Conservation (phyloP, 2,113 vertebrate genomes). For the Phasianus colchicus region DNA sequence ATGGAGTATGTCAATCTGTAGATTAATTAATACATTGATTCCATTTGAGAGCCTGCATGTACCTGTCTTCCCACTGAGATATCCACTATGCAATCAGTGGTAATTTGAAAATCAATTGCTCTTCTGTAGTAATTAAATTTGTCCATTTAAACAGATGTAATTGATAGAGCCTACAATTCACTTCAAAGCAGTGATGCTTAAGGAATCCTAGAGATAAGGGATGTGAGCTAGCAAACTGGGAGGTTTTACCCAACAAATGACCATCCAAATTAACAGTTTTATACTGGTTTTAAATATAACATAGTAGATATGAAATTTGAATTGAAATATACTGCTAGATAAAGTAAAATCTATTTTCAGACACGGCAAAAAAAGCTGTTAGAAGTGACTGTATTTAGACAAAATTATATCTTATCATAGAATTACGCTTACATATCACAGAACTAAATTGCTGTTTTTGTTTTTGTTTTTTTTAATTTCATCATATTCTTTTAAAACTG, state of each 20-base stretch:
- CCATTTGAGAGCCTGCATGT: slow-evolving; percentile 73
- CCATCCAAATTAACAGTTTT: not conserved
- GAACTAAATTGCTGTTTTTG: not conserved
- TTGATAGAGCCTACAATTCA: slow-evolving; percentile 79
- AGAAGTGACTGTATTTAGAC: not conserved
- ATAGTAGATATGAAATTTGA: slow-evolving; percentile 16
- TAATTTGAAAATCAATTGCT: slow-evolving; percentile 83
- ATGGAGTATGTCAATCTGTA: slow-evolving; percentile 57
- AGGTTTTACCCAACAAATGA: slow-evolving; percentile 33
- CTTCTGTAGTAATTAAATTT: slow-evolving; percentile 82
- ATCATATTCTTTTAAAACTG: not conserved
- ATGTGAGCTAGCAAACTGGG: slow-evolving; percentile 59
- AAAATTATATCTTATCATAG: not conserved
- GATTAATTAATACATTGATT: slow-evolving; percentile 79
- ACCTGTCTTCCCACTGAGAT: slow-evolving; percentile 77
- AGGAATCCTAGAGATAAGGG: slow-evolving; percentile 72
- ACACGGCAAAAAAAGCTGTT: not conserved
- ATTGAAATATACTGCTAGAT: slow-evolving; percentile 49
- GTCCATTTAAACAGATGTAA: slow-evolving; percentile 79
- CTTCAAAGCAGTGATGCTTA: slow-evolving; percentile 72
- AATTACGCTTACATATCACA: not conserved
- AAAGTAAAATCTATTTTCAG: slow-evolving; percentile 8
- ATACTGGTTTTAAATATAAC: not conserved
- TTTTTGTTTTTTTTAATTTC: not conserved
- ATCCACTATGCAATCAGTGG: slow-evolving; percentile 75